Conservation (phyloP, 1,140 invertebrate genomes). For the Chrysomallon squamiferum region DNA sequence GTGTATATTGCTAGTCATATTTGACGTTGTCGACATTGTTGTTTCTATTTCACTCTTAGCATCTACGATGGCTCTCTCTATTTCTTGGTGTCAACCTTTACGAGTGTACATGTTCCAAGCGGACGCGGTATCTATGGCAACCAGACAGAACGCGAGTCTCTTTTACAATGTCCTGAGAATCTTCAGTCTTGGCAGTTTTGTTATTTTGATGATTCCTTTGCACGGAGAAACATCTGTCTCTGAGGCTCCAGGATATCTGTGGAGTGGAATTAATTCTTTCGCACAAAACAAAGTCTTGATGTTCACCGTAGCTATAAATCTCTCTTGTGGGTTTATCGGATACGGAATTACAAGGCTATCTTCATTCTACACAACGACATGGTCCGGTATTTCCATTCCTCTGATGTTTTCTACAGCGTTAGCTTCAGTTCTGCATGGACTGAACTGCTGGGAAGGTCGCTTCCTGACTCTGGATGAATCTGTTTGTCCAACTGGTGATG, state of each 20-base stretch:
- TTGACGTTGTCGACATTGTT: background rate
- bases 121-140: background rate
- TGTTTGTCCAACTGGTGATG: background rate
- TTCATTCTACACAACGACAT: constrained; percentile 15
- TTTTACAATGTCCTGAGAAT: constrained; percentile 9
- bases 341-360: constrained; percentile 8
- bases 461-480: background rate
- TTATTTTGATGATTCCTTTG: constrained; percentile 4
- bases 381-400: constrained; percentile 12
- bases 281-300: background rate
- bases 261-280: constrained; percentile 1
- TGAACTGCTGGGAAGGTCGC: constrained; percentile 3
- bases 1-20: constrained; percentile 1
- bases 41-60: constrained; percentile 9
- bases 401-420: constrained; percentile 10
- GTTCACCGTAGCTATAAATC: background rate
- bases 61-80: constrained; percentile 10
- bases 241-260: constrained; percentile 5
- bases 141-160: constrained; percentile 11
- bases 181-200: background rate
- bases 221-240: background rate
- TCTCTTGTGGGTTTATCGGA: background rate
- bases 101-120: background rate
- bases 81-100: constrained; percentile 18
- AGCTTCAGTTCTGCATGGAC: constrained; percentile 1